Evolutionary conservation across 2,797 vertebrate genomes (phyloP).

Genomic region (Paramormyrops hopkinsi): DNA sequence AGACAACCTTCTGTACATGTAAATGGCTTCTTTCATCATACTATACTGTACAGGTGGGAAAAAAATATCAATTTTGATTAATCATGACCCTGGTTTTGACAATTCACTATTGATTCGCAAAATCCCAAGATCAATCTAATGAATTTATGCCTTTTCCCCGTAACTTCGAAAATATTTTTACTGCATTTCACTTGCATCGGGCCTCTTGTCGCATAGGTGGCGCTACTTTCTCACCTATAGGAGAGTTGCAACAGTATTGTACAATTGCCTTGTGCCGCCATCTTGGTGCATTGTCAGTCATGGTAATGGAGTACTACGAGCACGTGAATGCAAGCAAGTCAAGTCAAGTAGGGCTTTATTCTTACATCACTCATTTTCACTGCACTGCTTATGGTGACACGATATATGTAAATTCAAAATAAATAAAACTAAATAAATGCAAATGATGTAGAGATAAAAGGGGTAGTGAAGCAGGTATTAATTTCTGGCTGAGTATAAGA

Average conservation of each 20-base stretch:
- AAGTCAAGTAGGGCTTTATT: background rate
- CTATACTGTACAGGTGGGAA: background rate
- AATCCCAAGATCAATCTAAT: background rate
- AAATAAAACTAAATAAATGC: background rate
- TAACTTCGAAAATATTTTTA: background rate
- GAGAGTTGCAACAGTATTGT: background rate
- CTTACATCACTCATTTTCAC: background rate
- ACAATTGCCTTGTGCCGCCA: background rate
- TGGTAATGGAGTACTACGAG: background rate
- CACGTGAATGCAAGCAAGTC: background rate
- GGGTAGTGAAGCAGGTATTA: background rate
- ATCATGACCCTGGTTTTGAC: background rate
- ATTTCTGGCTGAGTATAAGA: background rate
- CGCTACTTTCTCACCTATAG: background rate
- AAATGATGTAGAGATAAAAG: background rate
- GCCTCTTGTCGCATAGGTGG: background rate
- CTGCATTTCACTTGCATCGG: background rate
- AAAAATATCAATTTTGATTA: background rate
- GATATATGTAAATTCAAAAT: background rate
- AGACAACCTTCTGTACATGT: background rate
- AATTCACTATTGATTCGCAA: background rate
- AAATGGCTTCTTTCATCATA: background rate
- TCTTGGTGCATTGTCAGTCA: background rate
- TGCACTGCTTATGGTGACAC: background rate
- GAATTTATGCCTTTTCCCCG: background rate